These are phyloP conservation scores for Stenodema calcarata DNA, from an alignment of 2,888 invertebrate genomes.

Conservation along the genomic window DNA sequence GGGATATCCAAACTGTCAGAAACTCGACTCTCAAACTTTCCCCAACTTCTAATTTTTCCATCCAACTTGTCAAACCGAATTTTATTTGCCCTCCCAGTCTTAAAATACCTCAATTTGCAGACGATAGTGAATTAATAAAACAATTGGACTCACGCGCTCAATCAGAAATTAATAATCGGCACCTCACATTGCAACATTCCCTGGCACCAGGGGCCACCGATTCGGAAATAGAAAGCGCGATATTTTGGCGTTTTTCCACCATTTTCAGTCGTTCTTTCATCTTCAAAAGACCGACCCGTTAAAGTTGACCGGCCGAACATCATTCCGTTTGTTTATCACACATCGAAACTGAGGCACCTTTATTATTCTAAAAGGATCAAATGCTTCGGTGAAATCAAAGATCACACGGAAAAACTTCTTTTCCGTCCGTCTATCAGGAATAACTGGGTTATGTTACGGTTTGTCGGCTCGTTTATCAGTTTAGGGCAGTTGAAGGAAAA, in stretches of 20 bases:
- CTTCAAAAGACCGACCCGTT: slow-evolving; percentile 14
- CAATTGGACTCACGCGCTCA: no score
- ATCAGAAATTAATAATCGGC: no score
- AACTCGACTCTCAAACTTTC: no score
- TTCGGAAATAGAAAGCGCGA: neutral
- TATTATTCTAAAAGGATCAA: slow-evolving; percentile 43
- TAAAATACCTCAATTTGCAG: no score
- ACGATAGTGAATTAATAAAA: no score
- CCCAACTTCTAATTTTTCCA: no score
- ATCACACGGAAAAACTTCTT: neutral
- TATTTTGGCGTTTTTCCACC: neutral
- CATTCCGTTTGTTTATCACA: slow-evolving; percentile 37
- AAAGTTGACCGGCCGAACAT: slow-evolving; percentile 37
- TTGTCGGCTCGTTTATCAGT: slow-evolving; percentile 41
- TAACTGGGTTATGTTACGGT: slow-evolving; percentile 40
- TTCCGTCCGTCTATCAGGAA: neutral
- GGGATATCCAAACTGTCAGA: no score
- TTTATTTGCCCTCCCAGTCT: no score
- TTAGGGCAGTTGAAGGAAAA: slow-evolving; percentile 24
- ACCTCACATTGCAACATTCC: neutral
- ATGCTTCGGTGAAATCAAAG: slow-evolving; percentile 31
- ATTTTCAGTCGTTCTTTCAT: slow-evolving; percentile 28
- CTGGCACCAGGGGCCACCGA: neutral
- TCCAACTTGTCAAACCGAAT: no score
- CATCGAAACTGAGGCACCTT: slow-evolving; percentile 19